These are phyloP conservation scores for Taenioides sp. DNA, from an alignment of 2,797 vertebrate genomes.

Conservation along the genomic window DNA sequence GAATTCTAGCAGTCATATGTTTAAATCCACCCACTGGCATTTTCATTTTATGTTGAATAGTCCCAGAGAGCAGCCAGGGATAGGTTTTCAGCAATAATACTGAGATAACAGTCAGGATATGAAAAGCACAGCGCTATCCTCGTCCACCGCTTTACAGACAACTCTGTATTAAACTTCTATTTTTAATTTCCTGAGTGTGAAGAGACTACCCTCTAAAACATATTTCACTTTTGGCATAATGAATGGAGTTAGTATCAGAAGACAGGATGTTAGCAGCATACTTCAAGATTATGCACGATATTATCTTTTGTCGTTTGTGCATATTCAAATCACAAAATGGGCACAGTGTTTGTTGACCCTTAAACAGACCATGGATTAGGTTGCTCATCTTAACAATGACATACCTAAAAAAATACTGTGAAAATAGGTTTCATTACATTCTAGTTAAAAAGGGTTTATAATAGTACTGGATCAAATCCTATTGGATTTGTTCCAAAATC, in stretches of 20 bases:
- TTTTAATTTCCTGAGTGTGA: slow-evolving; percentile 57
- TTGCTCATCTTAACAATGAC: slow-evolving; percentile 10
- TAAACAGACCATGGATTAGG: slow-evolving; percentile 8
- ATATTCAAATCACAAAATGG: slow-evolving; percentile 18
- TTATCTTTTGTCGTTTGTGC: slow-evolving; percentile 27
- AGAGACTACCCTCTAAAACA: slow-evolving; percentile 35
- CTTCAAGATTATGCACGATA: slow-evolving; percentile 26
- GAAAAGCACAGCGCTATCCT: slow-evolving; percentile 19
- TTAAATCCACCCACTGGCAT: neutral
- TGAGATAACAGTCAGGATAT: slow-evolving; percentile 32
- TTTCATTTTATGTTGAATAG: neutral
- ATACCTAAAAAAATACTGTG: slow-evolving; percentile 9
- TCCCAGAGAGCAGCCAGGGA: neutral
- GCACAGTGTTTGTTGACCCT: slow-evolving; percentile 11
- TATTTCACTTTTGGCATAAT: slow-evolving; percentile 43
- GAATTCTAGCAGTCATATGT: neutral
- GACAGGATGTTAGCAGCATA: slow-evolving; percentile 24
- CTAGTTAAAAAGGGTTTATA: neutral
- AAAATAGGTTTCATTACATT: neutral
- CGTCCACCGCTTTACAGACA: slow-evolving; percentile 24
- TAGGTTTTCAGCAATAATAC: slow-evolving; percentile 14
- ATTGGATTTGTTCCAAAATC: too few relatives aligned
- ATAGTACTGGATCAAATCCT: too few relatives aligned
- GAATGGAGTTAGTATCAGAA: slow-evolving; percentile 31
- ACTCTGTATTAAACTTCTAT: slow-evolving; percentile 35